phyloP scores from a whole-genome alignment of 2,797 vertebrate species.

The Lepidocolaptes lacrymiger region DNA sequence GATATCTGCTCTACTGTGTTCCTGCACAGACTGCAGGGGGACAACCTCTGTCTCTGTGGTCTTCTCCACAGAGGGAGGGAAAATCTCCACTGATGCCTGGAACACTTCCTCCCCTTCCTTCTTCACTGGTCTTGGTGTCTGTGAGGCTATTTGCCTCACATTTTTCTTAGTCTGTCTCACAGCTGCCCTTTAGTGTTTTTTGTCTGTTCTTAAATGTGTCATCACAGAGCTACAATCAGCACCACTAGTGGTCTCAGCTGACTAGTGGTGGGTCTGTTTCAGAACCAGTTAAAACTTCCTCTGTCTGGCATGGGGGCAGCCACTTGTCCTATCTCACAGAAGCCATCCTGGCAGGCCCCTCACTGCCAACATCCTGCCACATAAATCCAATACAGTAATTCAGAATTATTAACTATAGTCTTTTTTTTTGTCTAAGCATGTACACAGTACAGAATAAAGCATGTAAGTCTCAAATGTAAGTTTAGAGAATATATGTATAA shows the following conservation, averaged over 20 bases:
- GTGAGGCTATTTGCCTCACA: neutral
- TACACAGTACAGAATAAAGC: neutral
- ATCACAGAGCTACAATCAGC: neutral
- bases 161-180: neutral
- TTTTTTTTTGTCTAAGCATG: neutral
- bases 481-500: neutral
- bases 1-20: neutral
- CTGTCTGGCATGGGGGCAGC: neutral
- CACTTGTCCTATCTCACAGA: neutral
- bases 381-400: neutral
- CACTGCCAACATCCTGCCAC: neutral
- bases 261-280: neutral
- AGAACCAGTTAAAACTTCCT: neutral
- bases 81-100: neutral
- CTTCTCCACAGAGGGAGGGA: neutral
- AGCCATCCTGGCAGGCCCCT: accelerated
- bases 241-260: neutral
- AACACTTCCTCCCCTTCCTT: neutral
- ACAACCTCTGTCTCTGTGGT: neutral
- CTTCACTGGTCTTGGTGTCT: neutral
- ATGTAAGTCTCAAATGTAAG: neutral
- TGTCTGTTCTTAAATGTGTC: neutral
- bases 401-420: neutral
- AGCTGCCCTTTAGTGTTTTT: neutral
- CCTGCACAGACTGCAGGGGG: neutral